Conservation (phyloP, 2,888 invertebrate species). For the Allygus modestus region DNA sequence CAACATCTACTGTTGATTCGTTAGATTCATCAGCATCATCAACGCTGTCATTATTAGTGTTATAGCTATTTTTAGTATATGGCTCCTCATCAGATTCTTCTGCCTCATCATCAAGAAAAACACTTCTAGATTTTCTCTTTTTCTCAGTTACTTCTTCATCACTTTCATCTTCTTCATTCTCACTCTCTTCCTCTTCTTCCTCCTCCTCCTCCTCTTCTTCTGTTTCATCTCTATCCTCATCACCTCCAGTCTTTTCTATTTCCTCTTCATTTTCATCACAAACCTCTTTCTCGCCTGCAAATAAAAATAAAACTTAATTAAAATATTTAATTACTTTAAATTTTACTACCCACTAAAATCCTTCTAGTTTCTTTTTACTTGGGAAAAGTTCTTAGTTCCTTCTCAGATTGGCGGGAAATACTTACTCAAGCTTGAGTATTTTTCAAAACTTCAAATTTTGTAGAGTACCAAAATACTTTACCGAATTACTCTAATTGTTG, state of each 20-base stretch:
- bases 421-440: no score
- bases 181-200: slow-evolving; percentile 75
- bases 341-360: no score
- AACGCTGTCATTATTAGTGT: slow-evolving; percentile 70
- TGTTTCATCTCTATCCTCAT: slow-evolving; percentile 65
- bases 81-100: slow-evolving; percentile 70
- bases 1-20: slow-evolving; percentile 10
- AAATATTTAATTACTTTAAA: no score
- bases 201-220: slow-evolving; percentile 73
- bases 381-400: no score
- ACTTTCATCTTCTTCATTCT: slow-evolving; percentile 75
- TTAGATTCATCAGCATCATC: slow-evolving; percentile 76
- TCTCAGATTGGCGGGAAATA: no score
- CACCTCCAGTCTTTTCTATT: neutral
- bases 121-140: slow-evolving; percentile 74
- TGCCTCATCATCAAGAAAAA: slow-evolving; percentile 77
- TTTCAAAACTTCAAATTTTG: no score
- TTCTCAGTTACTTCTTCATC: slow-evolving; percentile 75
- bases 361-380: no score
- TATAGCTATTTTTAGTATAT: slow-evolving; percentile 68
- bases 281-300: slow-evolving; percentile 58
- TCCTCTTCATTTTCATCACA: slow-evolving; percentile 53
- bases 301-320: neutral
- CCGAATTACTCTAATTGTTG: no score
- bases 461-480: no score